Evolutionary conservation across 2,888 invertebrate species (phyloP), one percentile per base, ranked within the genome.

Genomic region (Teinopalpus imperialis): DNA sequence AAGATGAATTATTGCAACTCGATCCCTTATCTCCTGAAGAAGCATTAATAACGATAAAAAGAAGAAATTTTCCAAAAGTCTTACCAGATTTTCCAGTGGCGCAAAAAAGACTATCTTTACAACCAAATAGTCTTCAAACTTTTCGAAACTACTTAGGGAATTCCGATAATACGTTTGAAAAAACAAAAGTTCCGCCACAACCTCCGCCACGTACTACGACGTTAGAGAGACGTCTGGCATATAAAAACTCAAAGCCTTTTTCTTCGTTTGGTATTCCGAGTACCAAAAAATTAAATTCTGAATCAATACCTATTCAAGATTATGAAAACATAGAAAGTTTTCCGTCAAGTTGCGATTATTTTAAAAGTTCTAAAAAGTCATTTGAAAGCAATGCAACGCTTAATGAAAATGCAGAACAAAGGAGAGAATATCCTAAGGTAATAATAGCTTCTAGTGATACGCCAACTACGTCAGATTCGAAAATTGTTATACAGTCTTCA

Each of bases 11-110:
- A 9, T 63, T 72, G 8, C 52, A 71, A 43, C 60, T 73, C 7
- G 60, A 69, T 24, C 77, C 86, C 2, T 69, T 93, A 27, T 91
- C 92, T 3, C 90, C 93, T 0, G 94, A 93, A 61, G 94, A 95
- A 68, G 92, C 95, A 0, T 68, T 95, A 39, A 82, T 91, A 50
- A 92, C 93, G 20, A 94, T 96, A 29, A 93, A 94, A 70, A 90
- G 93, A 46, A 87, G 94, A 56, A 96, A 95, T 68, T 96, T 93
- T 66, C 96, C 96, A 0, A 96, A 96, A 89, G 96, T 96, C 1
- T 70, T 96, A 20, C 96, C 96, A n/a, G 95, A 95, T 73, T 91
- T 94, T 57, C 92, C 92, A 1, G 86, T 77, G 57, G 60, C 76
- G 23, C 88, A 89, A 62, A 93, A 93, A 61, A 78, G 93, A n/a